phyloP scores from a whole-genome alignment of 2,888 invertebrate genomes.

The Eupsilia transversa region DNA sequence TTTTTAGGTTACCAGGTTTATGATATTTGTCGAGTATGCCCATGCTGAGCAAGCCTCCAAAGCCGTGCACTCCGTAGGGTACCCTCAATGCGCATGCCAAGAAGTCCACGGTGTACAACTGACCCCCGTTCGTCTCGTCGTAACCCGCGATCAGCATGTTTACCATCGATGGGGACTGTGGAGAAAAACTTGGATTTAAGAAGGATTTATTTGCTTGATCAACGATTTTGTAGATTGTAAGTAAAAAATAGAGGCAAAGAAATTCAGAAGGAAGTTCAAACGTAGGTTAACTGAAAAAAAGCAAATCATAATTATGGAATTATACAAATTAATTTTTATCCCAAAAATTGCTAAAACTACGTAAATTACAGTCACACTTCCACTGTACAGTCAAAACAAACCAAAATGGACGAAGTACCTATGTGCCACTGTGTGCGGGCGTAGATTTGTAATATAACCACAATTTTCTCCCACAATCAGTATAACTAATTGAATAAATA shows the following conservation, averaged over 20 bases:
- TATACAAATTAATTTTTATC: no score
- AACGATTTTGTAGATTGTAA: accelerated
- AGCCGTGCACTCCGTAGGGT: slow-evolving; percentile 97
- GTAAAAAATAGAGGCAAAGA: neutral
- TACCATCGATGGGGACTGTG: slow-evolving; percentile 91
- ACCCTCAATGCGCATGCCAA: slow-evolving; percentile 95
- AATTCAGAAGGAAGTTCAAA: neutral
- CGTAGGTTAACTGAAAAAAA: neutral
- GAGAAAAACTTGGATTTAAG: slow-evolving; percentile 1
- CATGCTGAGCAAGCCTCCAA: slow-evolving; percentile 96
- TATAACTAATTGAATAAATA: no score
- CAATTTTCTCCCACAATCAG: no score
- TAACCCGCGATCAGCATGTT: slow-evolving; percentile 96
- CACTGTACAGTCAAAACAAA: no score
- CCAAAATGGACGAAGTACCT: no score
- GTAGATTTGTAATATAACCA: no score
- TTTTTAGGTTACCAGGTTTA: slow-evolving; percentile 92
- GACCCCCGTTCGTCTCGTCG: slow-evolving; percentile 94
- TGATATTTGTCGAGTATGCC: slow-evolving; percentile 97
- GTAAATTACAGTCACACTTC: no score
- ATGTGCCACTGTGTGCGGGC: no score
- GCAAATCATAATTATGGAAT: neutral
- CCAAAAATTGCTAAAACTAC: no score
- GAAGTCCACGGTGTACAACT: slow-evolving; percentile 97
- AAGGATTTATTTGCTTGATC: neutral